Conservation (phyloP, 2,113 vertebrate genomes). For the Pseudonaja textilis region DNA sequence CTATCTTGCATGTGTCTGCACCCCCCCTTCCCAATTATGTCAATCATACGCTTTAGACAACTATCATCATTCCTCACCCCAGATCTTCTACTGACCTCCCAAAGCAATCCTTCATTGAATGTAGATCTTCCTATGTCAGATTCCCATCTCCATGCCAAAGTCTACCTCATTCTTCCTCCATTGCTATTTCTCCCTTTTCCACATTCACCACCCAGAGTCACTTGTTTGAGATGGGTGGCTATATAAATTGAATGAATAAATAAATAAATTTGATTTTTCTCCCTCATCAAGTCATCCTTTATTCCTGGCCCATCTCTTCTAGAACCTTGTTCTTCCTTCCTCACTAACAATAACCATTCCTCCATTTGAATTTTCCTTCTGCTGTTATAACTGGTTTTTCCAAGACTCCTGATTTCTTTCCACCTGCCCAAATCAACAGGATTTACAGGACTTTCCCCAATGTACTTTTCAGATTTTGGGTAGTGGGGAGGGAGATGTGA, state of each 20-base stretch:
- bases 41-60: not conserved
- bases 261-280: not conserved
- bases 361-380: not conserved
- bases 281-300: not conserved
- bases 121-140: slow-evolving; percentile 1
- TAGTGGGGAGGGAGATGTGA: not conserved
- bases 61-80: not conserved
- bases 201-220: not conserved
- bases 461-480: not conserved
- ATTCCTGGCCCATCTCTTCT: slow-evolving; percentile 8
- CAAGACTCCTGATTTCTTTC: no score
- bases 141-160: slow-evolving; percentile 1
- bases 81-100: not conserved
- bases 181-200: not conserved
- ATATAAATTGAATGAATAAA: no score
- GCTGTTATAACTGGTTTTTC: not conserved
- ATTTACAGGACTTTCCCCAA: not conserved
- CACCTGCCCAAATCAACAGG: not conserved
- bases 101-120: slow-evolving; percentile 33
- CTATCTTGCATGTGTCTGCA: no score
- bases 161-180: slow-evolving; percentile 25
- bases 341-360: not conserved
- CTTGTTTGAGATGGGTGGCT: no score
- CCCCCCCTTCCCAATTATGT: no score
- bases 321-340: not conserved